Evolutionary conservation across 2,888 invertebrate species (phyloP).

Genomic region (Sinohyriopsis cumingii): DNA sequence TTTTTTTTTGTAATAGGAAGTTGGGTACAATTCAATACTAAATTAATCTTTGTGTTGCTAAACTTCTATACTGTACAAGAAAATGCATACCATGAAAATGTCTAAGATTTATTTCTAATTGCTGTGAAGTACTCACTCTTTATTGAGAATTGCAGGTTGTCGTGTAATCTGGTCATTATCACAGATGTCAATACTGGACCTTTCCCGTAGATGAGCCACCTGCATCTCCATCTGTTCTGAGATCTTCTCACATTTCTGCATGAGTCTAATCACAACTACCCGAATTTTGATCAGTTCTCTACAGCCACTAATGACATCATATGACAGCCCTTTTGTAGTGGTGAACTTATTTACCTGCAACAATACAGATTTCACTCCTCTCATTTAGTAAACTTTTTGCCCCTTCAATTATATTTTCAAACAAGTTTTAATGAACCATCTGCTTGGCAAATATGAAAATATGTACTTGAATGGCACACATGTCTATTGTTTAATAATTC

Average conservation of each 20-base stretch:
- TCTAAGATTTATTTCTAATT: too few species aligned
- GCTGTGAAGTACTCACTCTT: slow-evolving; percentile 74
- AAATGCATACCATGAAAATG: too few species aligned
- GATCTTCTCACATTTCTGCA: slow-evolving; percentile 88
- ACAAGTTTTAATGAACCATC: not conserved
- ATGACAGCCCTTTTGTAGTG: slow-evolving; percentile 78
- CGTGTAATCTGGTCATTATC: slow-evolving; percentile 75
- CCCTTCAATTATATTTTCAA: not conserved
- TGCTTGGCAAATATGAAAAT: not conserved
- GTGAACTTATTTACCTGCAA: slow-evolving; percentile 77
- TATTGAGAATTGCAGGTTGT: slow-evolving; percentile 82
- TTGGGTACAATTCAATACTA: too few species aligned
- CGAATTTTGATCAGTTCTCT: slow-evolving; percentile 79
- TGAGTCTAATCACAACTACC: slow-evolving; percentile 83
- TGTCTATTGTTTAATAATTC: too few species aligned
- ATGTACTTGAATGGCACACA: too few species aligned
- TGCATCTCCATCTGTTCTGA: slow-evolving; percentile 86
- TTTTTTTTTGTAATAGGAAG: too few species aligned
- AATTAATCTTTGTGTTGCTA: too few species aligned
- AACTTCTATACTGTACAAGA: too few species aligned
- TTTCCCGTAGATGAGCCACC: slow-evolving; percentile 78
- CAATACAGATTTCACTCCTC: not conserved
- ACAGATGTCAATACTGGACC: slow-evolving; percentile 72
- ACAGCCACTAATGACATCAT: slow-evolving; percentile 86
- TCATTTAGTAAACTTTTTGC: not conserved